A percentile compares a stretch with the other conserved stretches of the same genome.
Conservation (phyloP, 2,113 vertebrate genomes). For the Spea bombifrons region DNA sequence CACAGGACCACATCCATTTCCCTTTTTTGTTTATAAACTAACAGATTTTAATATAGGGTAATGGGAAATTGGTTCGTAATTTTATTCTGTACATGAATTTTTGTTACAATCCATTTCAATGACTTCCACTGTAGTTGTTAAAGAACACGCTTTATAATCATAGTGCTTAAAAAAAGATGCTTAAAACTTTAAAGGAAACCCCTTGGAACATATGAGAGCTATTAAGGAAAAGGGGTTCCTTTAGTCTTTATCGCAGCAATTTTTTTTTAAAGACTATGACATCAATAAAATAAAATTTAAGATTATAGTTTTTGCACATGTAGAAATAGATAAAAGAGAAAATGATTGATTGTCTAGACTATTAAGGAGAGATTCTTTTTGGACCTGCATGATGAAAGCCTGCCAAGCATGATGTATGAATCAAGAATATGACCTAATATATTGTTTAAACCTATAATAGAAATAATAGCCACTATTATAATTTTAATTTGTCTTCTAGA, state of each 20-base stretch:
- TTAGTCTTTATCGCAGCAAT: conserved; percentile 39
- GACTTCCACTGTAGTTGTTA: conserved; percentile 1
- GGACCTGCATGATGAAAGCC: conserved; percentile 27
- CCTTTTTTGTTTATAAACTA: too few species aligned
- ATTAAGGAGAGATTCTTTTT: conserved; percentile 37
- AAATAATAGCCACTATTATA: conserved; percentile 18
- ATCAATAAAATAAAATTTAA: conserved; percentile 49
- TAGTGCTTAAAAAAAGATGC: conserved; percentile 4
- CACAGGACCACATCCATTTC: too few species aligned
- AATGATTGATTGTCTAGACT: conserved; percentile 45
- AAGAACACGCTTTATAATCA: conserved; percentile 16
- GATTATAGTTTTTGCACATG: conserved; percentile 47
- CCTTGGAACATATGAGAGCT: conserved; percentile 44
- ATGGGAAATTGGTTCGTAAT: too few species aligned
- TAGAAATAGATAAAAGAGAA: conserved; percentile 46
- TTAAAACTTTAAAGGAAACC: conserved; percentile 3
- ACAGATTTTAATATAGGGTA: too few species aligned
- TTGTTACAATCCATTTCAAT: not conserved
- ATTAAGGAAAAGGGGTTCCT: conserved; percentile 25
- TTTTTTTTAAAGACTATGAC: conserved; percentile 33
- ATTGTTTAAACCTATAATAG: conserved; percentile 20
- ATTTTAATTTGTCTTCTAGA: conserved; percentile 34
- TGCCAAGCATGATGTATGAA: conserved; percentile 38
- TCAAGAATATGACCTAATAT: conserved; percentile 15
- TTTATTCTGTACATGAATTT: too few species aligned